phyloP scores from a whole-genome alignment of 2,888 invertebrate species.

The Andrena trimmerana region DNA sequence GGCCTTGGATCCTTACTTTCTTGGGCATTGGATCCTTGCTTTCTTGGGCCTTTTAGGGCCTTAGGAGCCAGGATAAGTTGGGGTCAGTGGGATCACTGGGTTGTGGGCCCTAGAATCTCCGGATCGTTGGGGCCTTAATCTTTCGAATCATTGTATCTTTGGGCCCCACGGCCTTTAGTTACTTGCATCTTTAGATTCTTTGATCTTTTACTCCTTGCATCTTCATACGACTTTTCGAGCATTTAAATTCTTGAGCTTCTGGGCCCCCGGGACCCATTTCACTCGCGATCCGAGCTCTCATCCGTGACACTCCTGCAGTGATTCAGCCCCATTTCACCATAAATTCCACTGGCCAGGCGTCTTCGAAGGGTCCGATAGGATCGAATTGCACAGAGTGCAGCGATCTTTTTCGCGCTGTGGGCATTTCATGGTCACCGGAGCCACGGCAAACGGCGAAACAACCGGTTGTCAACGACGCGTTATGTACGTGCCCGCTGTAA shows the following conservation, averaged over 20 bases:
- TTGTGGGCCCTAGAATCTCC: background rate
- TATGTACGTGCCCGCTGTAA: slow-evolving; percentile 62
- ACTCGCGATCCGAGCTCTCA: no score
- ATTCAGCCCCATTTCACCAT: no score
- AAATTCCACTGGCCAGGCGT: no score
- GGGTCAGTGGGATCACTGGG: background rate
- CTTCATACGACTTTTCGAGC: background rate
- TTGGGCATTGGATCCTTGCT: background rate
- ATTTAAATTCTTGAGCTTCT: background rate
- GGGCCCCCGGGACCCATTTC: no score
- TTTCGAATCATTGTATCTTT: background rate
- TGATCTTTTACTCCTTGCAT: background rate
- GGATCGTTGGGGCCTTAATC: background rate
- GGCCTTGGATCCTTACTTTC: background rate
- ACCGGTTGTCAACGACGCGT: slow-evolving; percentile 56
- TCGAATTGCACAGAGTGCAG: background rate
- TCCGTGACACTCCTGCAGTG: no score
- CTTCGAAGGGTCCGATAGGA: background rate
- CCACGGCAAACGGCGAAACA: slow-evolving; percentile 25
- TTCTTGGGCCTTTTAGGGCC: background rate
- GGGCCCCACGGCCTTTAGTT: background rate
- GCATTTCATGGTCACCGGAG: background rate
- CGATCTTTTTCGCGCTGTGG: background rate
- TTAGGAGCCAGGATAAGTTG: no score
- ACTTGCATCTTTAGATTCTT: background rate